Evolutionary conservation across 2,113 vertebrate genomes (phyloP), one percentile per base, ranked within the genome.

Genomic region (Nothobranchius furzeri): DNA sequence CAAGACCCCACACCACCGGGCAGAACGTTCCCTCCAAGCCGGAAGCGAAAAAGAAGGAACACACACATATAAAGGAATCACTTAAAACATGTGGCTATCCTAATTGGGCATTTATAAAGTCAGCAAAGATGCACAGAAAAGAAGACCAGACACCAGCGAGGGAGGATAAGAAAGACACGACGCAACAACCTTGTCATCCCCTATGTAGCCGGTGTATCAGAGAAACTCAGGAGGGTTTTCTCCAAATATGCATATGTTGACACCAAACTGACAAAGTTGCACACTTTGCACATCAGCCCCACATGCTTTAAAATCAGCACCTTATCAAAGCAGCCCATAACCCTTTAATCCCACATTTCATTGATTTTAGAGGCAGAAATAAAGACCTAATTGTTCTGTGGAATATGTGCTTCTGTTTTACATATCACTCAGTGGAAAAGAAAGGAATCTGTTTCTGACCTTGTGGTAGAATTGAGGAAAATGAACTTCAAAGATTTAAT

Each of bases 331-430:
- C 57, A 67, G 64, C 71, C 76, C 74, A 75, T 83, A 79, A 89
- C 86, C 72, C 63, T 12, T 47, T 47, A 14, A 7, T 80, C 68
- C 73, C 52, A 67, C 69, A 68, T 30, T 30, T 3, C 2, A 30
- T 30, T 73, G 61, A 60, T 60, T 45, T 43, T 70, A 66, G 11
- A 12, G 76, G 24, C 35, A 50, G 58, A 80, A 56, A 86, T 81
- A 90, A 85, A 63, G 69, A 77, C 60, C 70, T 82, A 83, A 81
- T 90, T 92, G 89, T 92, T 88, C 80, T 9, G 37, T 17, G 62
- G 61, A 88, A 78, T 79, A 84, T 62, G 81, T 75, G 81, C 79
- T 85, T 83, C 87, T 87, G 87, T 83, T 90, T 84, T 78, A 78
- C 76, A 79, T 85, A 84, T 88, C 70, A 76, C 74, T 70, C 46